These are phyloP conservation scores for Podarcis siculus DNA, from an alignment of 2,797 vertebrate genomes.

Conservation along the genomic window DNA sequence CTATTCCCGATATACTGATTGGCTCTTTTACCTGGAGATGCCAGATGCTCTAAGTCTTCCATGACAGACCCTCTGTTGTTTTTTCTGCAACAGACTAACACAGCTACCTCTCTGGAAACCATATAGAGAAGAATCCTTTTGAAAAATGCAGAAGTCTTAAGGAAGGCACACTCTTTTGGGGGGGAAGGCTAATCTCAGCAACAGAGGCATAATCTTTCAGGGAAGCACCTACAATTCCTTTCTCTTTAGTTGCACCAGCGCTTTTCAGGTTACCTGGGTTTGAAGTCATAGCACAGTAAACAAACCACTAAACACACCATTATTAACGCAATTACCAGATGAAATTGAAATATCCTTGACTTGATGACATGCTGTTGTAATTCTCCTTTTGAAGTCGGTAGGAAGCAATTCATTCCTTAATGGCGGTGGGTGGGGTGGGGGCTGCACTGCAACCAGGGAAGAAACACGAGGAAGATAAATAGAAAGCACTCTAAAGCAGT, in stretches of 20 bases:
- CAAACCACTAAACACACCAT: conserved; percentile 10
- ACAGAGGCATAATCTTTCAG: neutral
- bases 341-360: conserved; percentile 17
- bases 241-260: conserved; percentile 10
- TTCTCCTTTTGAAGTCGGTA: conserved; percentile 35
- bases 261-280: neutral
- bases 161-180: neutral
- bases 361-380: neutral
- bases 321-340: conserved; percentile 22
- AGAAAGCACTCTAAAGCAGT: neutral
- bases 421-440: neutral
- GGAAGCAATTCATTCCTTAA: conserved; percentile 33
- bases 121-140: conserved; percentile 71
- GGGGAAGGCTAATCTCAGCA: no score
- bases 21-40: no score
- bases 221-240: conserved; percentile 29
- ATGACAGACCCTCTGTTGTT: neutral
- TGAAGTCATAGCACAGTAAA: conserved; percentile 15
- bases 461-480: conserved; percentile 14
- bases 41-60: neutral
- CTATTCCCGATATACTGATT: no score
- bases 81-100: neutral
- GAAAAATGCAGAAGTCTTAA: conserved; percentile 54
- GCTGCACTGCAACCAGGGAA: neutral
- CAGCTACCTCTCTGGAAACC: conserved; percentile 17